Evolutionary conservation across 2,888 invertebrate species (phyloP).

Genomic region (Mantis religiosa): DNA sequence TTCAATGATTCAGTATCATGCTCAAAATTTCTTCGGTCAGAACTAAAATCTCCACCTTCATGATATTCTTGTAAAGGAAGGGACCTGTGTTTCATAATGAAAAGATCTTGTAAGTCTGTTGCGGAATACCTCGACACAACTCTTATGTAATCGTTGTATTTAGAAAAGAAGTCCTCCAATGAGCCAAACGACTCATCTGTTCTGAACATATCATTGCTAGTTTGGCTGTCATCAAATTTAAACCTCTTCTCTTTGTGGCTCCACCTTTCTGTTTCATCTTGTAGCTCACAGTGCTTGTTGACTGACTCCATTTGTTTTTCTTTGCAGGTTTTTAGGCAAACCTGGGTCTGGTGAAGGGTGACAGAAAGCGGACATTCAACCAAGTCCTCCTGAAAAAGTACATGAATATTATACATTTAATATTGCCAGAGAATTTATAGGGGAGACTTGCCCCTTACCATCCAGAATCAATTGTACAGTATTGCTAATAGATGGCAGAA

Average conservation of each 20-base stretch:
- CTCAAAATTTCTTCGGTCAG: background rate
- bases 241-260: background rate
- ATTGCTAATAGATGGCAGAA: too few species aligned
- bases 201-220: background rate
- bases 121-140: slow-evolving; percentile 12
- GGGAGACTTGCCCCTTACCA: too few species aligned
- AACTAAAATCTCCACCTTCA: background rate
- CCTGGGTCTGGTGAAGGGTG: slow-evolving; percentile 48
- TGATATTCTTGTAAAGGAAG: background rate
- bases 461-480: too few species aligned
- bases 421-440: too few species aligned
- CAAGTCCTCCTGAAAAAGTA: slow-evolving; percentile 47
- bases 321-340: slow-evolving; percentile 43
- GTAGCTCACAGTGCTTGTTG: background rate
- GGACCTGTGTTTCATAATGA: background rate
- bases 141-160: background rate
- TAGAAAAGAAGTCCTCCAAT: background rate
- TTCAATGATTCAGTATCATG: slow-evolving; percentile 31
- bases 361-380: slow-evolving; percentile 49
- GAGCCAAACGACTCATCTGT: background rate
- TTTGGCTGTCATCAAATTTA: background rate
- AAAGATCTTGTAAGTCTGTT: background rate
- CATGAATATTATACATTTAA: background rate
- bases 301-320: background rate
- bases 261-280: background rate